Base-by-base conservation (phyloP, 2,113 vertebrate species). In the Corapipo altera region DNA sequence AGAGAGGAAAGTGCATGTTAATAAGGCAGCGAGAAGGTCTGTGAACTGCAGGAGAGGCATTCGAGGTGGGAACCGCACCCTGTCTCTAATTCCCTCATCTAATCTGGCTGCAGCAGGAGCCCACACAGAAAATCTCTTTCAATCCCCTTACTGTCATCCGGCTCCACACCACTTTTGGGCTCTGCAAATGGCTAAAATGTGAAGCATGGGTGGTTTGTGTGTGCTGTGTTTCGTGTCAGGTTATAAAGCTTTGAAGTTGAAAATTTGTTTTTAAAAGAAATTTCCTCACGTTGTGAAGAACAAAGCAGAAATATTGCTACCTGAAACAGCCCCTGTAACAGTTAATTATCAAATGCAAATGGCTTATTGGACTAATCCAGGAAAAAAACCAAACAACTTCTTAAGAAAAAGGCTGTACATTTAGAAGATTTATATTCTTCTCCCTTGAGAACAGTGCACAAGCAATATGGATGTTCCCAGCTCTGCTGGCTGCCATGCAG, bases 51-150 rank as follows among this genome's bases (percentile, higher is more conserved):
- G 77, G 58, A 97, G 91, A 88, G 71, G 87, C 91, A 76, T 78
- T 93, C 62, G 85, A 96, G 95, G 96, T 96, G 93, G 95, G 91
- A 96, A 91, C 93, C 94, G 3, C 95, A 58, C 94, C 94, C 87
- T 75, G 52, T 78, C 81, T 95, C 87, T 73, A 88, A 93, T 85
- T 89, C 94, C 89, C 87, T 95, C 87, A 7, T 72, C 84, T 89
- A 65, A 93, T 91, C 93, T 94, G 87, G 93, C 74, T 89, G 91
- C 71, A 91, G 84, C 73, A 96, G 89, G 83, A 95, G 74, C 94
- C 91, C 96, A 95, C 87, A 93, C 85, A 95, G 89, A 82, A 65
- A 70, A 84, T 3, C 48, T 57, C 64, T 64, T 85, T 76, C 77
- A 87, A 23, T 54, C 46, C 66, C 52, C 20, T 52, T 32, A 2